Evolutionary conservation across 2,888 invertebrate genomes (phyloP).

Genomic region (Poecilobothrus nobilitatus): DNA sequence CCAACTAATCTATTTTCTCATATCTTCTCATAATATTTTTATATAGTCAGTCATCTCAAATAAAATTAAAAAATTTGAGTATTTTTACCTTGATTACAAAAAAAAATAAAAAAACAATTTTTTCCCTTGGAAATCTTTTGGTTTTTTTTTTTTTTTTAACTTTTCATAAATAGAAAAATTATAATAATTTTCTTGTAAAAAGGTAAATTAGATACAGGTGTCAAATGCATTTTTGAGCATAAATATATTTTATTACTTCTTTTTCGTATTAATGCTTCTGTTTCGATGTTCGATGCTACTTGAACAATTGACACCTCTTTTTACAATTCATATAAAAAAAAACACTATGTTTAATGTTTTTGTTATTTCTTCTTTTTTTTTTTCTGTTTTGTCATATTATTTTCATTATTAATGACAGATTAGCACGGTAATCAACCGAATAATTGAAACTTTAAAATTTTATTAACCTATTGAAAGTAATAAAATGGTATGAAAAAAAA

Average conservation of each 20-base stretch:
- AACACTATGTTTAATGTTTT: too few species aligned
- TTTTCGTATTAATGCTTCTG: background rate
- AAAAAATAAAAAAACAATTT: background rate
- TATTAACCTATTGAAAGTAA: too few species aligned
- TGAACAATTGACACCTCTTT: too few species aligned
- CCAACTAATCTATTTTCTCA: background rate
- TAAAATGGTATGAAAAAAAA: too few species aligned
- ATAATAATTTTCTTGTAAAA: background rate
- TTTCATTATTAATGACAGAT: background rate
- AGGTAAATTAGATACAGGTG: background rate
- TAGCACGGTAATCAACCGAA: background rate
- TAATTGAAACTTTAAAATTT: too few species aligned
- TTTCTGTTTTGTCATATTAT: background rate
- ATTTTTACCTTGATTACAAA: background rate
- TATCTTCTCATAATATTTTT: background rate
- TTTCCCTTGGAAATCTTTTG: conserved; percentile 1
- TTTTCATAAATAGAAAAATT: background rate
- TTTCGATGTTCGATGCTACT: too few species aligned
- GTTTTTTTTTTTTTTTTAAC: too few species aligned
- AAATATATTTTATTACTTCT: background rate
- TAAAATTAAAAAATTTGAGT: background rate
- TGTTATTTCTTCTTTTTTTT: background rate
- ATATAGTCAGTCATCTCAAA: background rate
- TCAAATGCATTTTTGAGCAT: background rate
- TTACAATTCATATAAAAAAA: background rate